A percentile compares a stretch with the other conserved stretches of the same genome.
Evolutionary conservation across 1,140 invertebrate species (phyloP).

Genomic region (Drosophila azteca): DNA sequence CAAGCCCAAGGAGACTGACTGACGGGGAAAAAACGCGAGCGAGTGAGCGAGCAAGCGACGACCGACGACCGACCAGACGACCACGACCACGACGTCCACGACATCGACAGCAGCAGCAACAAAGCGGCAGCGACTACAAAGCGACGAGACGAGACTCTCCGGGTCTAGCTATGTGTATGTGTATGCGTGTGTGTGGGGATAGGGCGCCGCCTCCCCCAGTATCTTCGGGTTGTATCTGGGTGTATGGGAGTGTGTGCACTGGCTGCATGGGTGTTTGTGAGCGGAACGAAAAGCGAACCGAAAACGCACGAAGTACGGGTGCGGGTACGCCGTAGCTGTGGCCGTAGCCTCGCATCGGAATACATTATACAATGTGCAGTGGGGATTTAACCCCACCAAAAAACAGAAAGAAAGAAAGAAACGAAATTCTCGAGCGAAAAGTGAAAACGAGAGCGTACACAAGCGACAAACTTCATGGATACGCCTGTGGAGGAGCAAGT

Average conservation of each 20-base stretch:
- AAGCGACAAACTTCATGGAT: conserved; percentile 42
- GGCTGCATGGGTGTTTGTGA: conserved; percentile 27
- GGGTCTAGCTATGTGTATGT: conserved; percentile 19
- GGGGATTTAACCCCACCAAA: conserved; percentile 66
- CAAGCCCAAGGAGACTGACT: conserved; percentile 82
- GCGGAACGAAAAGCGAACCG: conserved; percentile 46
- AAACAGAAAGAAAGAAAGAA: conserved; percentile 37
- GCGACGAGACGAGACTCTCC: conserved; percentile 48
- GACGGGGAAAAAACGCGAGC: conserved; percentile 58
- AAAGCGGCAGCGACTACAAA: conserved; percentile 49
- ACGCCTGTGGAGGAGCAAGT: conserved; percentile 36
- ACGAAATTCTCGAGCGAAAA: conserved; percentile 18
- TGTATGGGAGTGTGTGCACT: neutral
- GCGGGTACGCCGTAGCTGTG: conserved; percentile 1
- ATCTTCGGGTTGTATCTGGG: conserved; percentile 31
- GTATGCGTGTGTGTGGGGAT: conserved; percentile 17
- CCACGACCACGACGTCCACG: conserved; percentile 22
- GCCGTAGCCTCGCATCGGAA: too few species aligned
- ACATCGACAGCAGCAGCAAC: conserved; percentile 25
- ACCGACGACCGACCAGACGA: conserved; percentile 6
- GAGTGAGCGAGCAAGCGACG: neutral
- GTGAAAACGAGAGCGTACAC: conserved; percentile 40
- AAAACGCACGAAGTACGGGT: conserved; percentile 43
- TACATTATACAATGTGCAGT: conserved; percentile 76
- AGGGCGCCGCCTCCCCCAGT: conserved; percentile 60